Conservation (phyloP, 2,888 invertebrate species). For the Hirtodrosophila alboralis region DNA sequence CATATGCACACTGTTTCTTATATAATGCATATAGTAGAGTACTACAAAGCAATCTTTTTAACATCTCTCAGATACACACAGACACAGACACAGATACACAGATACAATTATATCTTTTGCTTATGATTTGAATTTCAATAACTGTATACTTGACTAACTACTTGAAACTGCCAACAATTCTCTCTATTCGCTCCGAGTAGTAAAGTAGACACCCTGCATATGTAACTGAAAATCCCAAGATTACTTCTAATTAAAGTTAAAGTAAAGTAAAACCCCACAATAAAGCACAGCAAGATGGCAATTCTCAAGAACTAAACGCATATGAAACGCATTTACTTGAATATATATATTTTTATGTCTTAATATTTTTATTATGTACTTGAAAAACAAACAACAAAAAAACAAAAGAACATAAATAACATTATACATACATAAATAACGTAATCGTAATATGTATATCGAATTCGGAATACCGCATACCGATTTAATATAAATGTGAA, state of each 20-base stretch:
- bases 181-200: slow-evolving; percentile 27
- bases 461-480: too few relatives aligned
- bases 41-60: slow-evolving; percentile 36
- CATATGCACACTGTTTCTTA: slow-evolving; percentile 76
- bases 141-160: slow-evolving; percentile 36
- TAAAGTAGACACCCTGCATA: slow-evolving; percentile 58
- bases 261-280: slow-evolving; percentile 21
- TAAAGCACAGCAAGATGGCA: slow-evolving; percentile 35
- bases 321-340: slow-evolving; percentile 69
- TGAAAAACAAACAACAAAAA: slow-evolving; percentile 27
- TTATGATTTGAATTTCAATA: slow-evolving; percentile 24
- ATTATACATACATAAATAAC: slow-evolving; percentile 23
- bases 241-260: slow-evolving; percentile 3
- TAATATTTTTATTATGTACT: slow-evolving; percentile 50
- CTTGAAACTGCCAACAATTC: slow-evolving; percentile 35
- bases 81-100: slow-evolving; percentile 17
- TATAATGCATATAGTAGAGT: slow-evolving; percentile 66
- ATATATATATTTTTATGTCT: slow-evolving; percentile 60
- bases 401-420: slow-evolving; percentile 18
- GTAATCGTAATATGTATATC: slow-evolving; percentile 55
- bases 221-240: slow-evolving; percentile 26
- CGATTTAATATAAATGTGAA: slow-evolving; percentile 74
- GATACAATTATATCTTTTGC: slow-evolving; percentile 14
- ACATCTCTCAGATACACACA: slow-evolving; percentile 32
- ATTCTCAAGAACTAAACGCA: slow-evolving; percentile 59